Evolutionary conservation across 2,888 invertebrate genomes (phyloP).

Genomic region (Caprella mutica): DNA sequence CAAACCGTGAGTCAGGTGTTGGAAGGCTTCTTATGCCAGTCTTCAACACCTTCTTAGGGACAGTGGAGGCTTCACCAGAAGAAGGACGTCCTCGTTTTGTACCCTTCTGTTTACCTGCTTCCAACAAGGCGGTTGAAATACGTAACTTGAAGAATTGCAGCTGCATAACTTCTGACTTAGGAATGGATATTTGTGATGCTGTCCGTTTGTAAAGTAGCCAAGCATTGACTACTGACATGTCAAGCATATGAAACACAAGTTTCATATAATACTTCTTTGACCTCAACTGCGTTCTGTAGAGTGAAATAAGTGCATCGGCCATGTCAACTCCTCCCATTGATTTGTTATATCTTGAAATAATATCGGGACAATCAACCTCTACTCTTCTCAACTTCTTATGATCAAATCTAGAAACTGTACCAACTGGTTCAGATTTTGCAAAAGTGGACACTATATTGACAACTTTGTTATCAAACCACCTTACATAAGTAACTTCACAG

Average conservation of each 20-base stretch:
- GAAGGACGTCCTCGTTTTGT: too few relatives aligned
- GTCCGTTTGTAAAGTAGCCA: slow-evolving; percentile 1
- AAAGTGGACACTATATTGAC: slow-evolving; percentile 5
- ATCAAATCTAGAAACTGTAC: neutral
- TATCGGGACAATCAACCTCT: neutral
- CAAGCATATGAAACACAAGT: neutral
- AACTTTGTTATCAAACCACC: neutral
- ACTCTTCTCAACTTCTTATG: neutral
- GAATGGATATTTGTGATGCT: neutral
- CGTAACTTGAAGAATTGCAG: neutral
- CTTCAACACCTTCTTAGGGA: too few relatives aligned
- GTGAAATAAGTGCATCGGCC: neutral
- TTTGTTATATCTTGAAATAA: neutral
- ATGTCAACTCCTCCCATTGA: slow-evolving; percentile 1
- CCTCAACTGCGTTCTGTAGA: neutral
- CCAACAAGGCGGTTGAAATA: neutral
- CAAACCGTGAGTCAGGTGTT: too few relatives aligned
- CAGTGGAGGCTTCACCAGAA: too few relatives aligned
- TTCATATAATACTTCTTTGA: neutral
- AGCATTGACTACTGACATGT: slow-evolving; percentile 1
- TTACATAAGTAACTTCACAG: too few relatives aligned
- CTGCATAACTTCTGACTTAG: neutral
- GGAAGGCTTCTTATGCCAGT: too few relatives aligned
- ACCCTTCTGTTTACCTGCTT: too few relatives aligned
- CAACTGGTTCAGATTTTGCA: slow-evolving; percentile 1